Base-by-base conservation (phyloP, 2,113 vertebrate genomes). In the Ceratotherium simum region DNA sequence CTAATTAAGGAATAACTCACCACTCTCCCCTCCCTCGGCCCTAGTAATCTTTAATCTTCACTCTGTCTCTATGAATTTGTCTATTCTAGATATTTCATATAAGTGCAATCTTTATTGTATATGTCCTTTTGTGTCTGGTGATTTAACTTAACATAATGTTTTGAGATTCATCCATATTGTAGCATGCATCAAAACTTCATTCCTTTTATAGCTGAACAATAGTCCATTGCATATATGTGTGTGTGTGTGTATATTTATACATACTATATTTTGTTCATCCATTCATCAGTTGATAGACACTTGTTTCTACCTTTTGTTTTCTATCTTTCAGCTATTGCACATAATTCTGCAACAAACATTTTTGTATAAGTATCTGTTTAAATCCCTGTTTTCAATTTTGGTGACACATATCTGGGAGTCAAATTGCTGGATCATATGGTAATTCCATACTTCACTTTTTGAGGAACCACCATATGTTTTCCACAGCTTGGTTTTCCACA, bases 11-110 rank as follows among this genome's bases (percentile, higher is more conserved):
- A 65, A 23, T 21, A 65, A 27, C 17, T 25, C 31, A 8, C 3
- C 23, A 58, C 5, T n/a, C 8, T 5, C 0, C 5, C 0, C 8
- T 67, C 58, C 14, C 17, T 29, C 21, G 17, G 64, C 14, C 10
- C 3, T 85, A 9, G 6, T 33, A 36, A 56, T 18, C 2, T 39
- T 93, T 72, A 79, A 80, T 75, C 17, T 76, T 27, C 1, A 36
- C 13, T 31, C 4, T 39, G 10, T 82, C 6, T 36, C 23, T 82
- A 46, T 76, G 10, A 36, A 25, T n/a, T 64, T 86, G 4, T 36
- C 16, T 87, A 2, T 56, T 60, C 27, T 16, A 73, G 51, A 65
- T 65, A 73, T 39, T 46, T 79, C 20, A 46, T 46, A 9, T 31
- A 90, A 31, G 33, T 79, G 46, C 6, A 90, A 67, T 54, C 25